Percentiles rank a stretch among this genome's conserved stretches.
These are phyloP conservation scores for Stenurella melanura DNA, from an alignment of 2,888 invertebrate genomes.

Conservation along the genomic window DNA sequence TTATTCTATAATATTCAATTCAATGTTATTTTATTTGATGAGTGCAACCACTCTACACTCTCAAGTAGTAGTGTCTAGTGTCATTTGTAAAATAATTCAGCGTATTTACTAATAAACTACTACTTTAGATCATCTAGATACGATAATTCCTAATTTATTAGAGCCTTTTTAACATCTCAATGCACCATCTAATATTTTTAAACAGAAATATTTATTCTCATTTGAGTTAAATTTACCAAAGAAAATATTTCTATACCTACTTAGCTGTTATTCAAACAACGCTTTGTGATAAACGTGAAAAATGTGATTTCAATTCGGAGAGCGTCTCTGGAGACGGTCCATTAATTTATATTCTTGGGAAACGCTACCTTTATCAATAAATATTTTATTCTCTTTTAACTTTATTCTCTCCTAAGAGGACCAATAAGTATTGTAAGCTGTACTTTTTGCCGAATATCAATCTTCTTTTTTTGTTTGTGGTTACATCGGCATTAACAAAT, in stretches of 20 bases:
- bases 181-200: not conserved
- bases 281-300: constrained; percentile 5
- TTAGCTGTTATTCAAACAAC: constrained; percentile 16
- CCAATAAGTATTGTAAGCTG: constrained; percentile 11
- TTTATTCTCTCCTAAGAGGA: not conserved
- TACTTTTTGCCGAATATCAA: not conserved
- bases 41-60: no score
- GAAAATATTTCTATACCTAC: not conserved
- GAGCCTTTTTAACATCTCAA: no score
- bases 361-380: constrained; percentile 24
- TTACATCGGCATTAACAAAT: no score
- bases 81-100: no score
- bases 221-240: not conserved
- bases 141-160: no score
- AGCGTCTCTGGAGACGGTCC: not conserved
- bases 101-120: no score
- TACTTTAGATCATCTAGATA: no score
- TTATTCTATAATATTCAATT: no score
- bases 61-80: no score
- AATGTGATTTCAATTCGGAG: constrained; percentile 5
- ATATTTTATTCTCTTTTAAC: not conserved
- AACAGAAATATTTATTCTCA: not conserved
- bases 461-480: no score
- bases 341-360: constrained; percentile 16
- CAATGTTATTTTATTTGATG: no score